These are phyloP conservation scores for Sapayoa aenigma DNA, from an alignment of 2,113 vertebrate species.

Conservation along the genomic window DNA sequence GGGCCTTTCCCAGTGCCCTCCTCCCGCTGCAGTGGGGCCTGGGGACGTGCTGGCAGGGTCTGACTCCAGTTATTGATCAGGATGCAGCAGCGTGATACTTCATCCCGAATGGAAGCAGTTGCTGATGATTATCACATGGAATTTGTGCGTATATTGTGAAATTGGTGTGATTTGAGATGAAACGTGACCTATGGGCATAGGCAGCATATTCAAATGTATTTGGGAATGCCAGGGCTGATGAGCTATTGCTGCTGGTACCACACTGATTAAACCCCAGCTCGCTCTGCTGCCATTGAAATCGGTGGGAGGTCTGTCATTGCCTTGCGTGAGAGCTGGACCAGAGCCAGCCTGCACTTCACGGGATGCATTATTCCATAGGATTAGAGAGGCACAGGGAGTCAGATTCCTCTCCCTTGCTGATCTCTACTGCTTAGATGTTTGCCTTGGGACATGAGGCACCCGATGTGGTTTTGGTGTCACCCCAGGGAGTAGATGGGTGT, in stretches of 20 bases:
- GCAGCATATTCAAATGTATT: background rate
- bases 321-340: background rate
- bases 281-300: background rate
- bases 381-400: background rate
- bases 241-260: background rate
- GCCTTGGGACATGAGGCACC: background rate
- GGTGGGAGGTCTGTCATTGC: conserved; percentile 25
- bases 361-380: background rate
- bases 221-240: background rate
- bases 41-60: background rate
- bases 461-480: fast-evolving
- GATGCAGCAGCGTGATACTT: background rate
- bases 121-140: background rate
- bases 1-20: background rate
- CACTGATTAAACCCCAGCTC: background rate
- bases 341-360: background rate
- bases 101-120: background rate
- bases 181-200: background rate
- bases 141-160: background rate
- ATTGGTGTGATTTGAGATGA: background rate
- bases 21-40: background rate
- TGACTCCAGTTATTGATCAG: background rate
- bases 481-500: background rate
- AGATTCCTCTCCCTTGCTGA: background rate
- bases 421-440: background rate